These are phyloP conservation scores for Labroides dimidiatus DNA, from an alignment of 2,797 vertebrate species.

Conservation along the genomic window DNA sequence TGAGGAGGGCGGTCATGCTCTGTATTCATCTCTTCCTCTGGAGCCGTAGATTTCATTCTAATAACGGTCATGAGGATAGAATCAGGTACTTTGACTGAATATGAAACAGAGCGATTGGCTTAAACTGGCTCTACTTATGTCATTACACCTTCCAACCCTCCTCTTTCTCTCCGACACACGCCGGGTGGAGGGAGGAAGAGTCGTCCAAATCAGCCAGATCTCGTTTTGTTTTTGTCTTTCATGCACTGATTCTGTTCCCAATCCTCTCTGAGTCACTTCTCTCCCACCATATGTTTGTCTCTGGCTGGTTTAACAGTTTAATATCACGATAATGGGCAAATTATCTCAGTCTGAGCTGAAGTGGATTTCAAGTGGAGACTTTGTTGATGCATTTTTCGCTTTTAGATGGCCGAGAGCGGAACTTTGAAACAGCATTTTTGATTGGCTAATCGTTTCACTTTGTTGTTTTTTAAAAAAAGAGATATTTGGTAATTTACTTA, in stretches of 20 bases:
- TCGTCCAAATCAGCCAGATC: conserved; percentile 1
- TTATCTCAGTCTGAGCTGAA: conserved; percentile 26
- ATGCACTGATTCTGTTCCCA: not conserved
- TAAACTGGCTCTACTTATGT: not conserved
- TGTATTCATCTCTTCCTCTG: not conserved
- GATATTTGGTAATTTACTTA: no score
- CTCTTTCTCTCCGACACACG: not conserved
- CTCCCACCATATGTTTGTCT: conserved; percentile 19
- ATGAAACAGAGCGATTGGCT: not conserved
- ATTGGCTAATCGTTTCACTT: no score
- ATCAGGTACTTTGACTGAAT: not conserved
- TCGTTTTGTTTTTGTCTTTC: not conserved
- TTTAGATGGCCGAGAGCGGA: not conserved
- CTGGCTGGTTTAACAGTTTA: conserved; percentile 12
- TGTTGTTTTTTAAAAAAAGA: no score
- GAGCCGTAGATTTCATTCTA: not conserved
- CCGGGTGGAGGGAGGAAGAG: not conserved
- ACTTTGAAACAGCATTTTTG: no score
- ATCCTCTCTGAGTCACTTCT: not conserved
- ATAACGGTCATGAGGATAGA: not conserved
- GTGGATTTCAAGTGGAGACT: conserved; percentile 2
- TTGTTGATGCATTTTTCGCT: conserved; percentile 1
- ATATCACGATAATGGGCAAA: conserved; percentile 2
- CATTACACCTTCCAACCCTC: no score
- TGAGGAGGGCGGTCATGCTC: not conserved